A percentile compares a stretch with the other conserved stretches of the same genome.
phyloP scores from a whole-genome alignment of 2,888 invertebrate species.

The Acronicta leporina region DNA sequence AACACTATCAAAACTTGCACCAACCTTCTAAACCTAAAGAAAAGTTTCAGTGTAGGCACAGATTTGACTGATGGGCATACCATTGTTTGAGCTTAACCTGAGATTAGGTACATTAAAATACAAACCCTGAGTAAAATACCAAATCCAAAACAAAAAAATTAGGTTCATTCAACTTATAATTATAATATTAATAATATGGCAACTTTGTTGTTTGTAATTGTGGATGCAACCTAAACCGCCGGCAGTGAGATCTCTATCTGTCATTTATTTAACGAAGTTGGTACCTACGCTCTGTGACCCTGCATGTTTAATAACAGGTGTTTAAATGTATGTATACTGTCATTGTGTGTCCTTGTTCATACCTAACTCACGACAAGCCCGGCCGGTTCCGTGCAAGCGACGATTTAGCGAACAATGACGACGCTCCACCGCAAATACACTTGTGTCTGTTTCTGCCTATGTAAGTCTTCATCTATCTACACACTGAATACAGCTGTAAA shows the following conservation, averaged over 20 bases:
- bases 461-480: constrained; percentile 71
- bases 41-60: background rate
- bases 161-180: constrained; percentile 74
- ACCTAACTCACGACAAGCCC: constrained; percentile 86
- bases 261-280: constrained; percentile 84
- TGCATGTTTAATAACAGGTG: constrained; percentile 88
- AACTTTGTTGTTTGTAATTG: constrained; percentile 71
- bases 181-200: constrained; percentile 68
- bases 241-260: constrained; percentile 82
- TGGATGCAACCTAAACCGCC: constrained; percentile 80
- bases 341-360: constrained; percentile 82
- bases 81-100: background rate
- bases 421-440: constrained; percentile 86
- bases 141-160: constrained; percentile 50
- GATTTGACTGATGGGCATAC: background rate
- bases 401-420: constrained; percentile 89
- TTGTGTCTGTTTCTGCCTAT: constrained; percentile 80
- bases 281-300: constrained; percentile 81
- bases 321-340: constrained; percentile 86
- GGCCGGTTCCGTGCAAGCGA: constrained; percentile 88
- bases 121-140: constrained; percentile 10
- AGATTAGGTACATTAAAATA: constrained; percentile 8
- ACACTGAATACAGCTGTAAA: constrained; percentile 62
- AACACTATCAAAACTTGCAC: no score
- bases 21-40: background rate